Conservation (phyloP, 2,888 invertebrate species). For the Spicauda simplicius region DNA sequence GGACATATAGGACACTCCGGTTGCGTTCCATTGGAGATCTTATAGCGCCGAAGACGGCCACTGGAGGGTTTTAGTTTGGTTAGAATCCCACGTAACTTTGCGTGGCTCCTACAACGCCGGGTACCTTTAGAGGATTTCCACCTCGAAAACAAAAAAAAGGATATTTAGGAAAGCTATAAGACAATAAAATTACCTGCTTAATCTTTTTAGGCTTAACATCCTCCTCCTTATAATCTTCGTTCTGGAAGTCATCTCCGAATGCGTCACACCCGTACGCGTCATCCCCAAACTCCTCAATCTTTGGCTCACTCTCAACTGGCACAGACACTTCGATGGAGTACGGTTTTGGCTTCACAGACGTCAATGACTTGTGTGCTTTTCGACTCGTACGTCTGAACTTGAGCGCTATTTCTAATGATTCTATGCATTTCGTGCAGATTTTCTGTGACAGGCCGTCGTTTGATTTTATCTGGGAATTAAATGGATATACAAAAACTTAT, state of each 20-base stretch:
- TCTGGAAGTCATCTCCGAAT: slow-evolving; percentile 51
- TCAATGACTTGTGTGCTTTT: slow-evolving; percentile 58
- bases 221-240: slow-evolving; percentile 46
- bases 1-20: too few relatives aligned
- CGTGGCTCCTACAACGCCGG: too few relatives aligned
- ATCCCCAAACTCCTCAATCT: slow-evolving; percentile 40
- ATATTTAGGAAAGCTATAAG: too few relatives aligned
- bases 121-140: too few relatives aligned
- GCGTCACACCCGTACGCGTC: slow-evolving; percentile 48
- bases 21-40: too few relatives aligned
- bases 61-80: too few relatives aligned
- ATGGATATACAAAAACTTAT: too few relatives aligned
- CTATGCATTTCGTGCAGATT: slow-evolving; percentile 62
- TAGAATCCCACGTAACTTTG: too few relatives aligned
- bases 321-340: not conserved
- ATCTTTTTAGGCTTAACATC: slow-evolving; percentile 40
- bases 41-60: too few relatives aligned
- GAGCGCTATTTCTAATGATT: slow-evolving; percentile 53
- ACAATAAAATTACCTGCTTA: slow-evolving; percentile 35
- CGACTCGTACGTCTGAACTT: slow-evolving; percentile 61
- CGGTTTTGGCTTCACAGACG: slow-evolving; percentile 11
- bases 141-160: too few relatives aligned
- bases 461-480: slow-evolving; percentile 58
- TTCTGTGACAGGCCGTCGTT: slow-evolving; percentile 69
- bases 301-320: not conserved